Evolutionary conservation across 2,888 invertebrate species (phyloP).

Genomic region (Tipula helvola): DNA sequence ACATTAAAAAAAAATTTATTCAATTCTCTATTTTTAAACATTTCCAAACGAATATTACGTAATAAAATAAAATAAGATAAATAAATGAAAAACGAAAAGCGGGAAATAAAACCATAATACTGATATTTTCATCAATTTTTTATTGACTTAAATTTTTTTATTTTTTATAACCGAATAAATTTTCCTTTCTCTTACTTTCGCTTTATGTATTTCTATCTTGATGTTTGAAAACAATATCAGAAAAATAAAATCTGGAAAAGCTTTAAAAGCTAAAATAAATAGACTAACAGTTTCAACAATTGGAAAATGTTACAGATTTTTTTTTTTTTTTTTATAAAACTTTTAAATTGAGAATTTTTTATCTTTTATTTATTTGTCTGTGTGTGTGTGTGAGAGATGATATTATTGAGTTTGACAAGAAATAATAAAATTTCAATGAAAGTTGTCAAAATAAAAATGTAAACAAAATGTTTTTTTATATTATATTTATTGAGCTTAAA

Average conservation of each 20-base stretch:
- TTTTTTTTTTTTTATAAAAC: neutral
- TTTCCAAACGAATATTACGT: neutral
- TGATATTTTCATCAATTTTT: neutral
- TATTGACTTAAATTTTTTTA: neutral
- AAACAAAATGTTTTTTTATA: neutral
- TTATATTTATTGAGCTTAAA: neutral
- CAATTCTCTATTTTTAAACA: neutral
- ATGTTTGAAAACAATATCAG: neutral
- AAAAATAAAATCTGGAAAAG: neutral
- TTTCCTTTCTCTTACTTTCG: neutral
- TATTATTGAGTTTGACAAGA: neutral
- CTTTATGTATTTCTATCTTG: neutral
- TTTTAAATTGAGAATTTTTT: neutral
- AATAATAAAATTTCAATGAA: neutral
- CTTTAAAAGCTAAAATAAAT: neutral
- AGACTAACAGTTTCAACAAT: neutral
- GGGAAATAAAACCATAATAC: neutral
- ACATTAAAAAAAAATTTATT: neutral
- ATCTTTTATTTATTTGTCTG: neutral
- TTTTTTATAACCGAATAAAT: neutral
- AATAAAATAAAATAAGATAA: neutral
- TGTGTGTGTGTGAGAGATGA: neutral
- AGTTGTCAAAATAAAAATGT: neutral
- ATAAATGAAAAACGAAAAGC: neutral
- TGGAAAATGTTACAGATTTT: neutral